phyloP scores from a whole-genome alignment of 2,888 invertebrate species.

The Pheosia gnoma region DNA sequence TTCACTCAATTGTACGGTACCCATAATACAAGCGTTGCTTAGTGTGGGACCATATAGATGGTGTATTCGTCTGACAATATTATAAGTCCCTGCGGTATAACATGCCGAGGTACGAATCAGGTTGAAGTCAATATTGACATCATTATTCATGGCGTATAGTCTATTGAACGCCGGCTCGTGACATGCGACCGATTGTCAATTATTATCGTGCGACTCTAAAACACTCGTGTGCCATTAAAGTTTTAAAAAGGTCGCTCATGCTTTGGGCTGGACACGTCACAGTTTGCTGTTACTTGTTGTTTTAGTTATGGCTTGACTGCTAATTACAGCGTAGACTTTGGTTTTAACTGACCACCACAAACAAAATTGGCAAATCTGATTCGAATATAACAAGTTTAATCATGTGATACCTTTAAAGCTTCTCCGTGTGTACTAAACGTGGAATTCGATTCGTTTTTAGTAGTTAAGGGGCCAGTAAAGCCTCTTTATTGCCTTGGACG shows the following conservation, averaged over 20 bases:
- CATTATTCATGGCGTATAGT: conserved; percentile 68
- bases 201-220: conserved; percentile 67
- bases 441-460: conserved; percentile 67
- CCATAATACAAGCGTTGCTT: no score
- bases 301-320: conserved; percentile 38
- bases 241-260: conserved; percentile 72
- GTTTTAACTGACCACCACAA: no score
- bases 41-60: neutral
- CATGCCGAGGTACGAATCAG: conserved; percentile 17
- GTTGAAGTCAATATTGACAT: conserved; percentile 52
- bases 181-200: conserved; percentile 75
- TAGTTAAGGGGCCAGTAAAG: conserved; percentile 51
- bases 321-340: conserved; percentile 26
- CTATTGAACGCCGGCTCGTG: conserved; percentile 67
- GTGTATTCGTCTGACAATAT: no score
- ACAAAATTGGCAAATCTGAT: no score
- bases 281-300: conserved; percentile 31
- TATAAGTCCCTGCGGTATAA: conserved; percentile 12
- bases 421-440: conserved; percentile 56
- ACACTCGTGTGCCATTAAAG: conserved; percentile 69
- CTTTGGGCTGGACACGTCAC: conserved; percentile 52
- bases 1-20: no score
- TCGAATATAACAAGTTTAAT: no score
- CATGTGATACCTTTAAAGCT: conserved; percentile 23
- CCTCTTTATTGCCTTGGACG: conserved; percentile 48